Evolutionary conservation across 2,888 invertebrate genomes (phyloP), one percentile per base, ranked within the genome.

Genomic region (Scaptodrosophila latifasciaeformis): DNA sequence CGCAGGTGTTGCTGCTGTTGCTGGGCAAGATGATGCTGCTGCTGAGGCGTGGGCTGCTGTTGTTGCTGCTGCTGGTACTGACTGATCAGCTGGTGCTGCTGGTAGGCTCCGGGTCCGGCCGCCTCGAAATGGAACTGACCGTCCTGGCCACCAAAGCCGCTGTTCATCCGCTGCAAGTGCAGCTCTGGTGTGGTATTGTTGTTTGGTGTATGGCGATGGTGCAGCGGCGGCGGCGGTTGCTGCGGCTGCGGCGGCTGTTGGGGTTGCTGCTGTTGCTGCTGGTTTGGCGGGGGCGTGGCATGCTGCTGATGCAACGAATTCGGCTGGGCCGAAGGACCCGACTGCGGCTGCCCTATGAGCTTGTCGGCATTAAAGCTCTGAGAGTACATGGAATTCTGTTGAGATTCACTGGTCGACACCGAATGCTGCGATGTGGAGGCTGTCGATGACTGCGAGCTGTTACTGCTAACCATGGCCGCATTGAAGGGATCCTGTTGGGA

Each of bases 311-410:
- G 76, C 29, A 70, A 59, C 15, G 64, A 63, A 42, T 62, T 65
- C 30, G 54, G 76, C 17, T 67, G 80, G 37, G 60, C 56, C 4
- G 67, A 74, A 39, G 61, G 67, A 29, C 35, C 65, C 7, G 59
- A 64, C 31, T 69, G 71, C 49, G 71, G 74, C 50, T 81, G 82
- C 43, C 78, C 79, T 40, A 83, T 69, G 56, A 83, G 54, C 57
- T 85, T 85, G 19, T 85, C 85, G 56, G 83, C 82, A 63, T 68
- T 85, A 71, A 85, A 85, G 71, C 79, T 85, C 71, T 84, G 85
- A 69, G 80, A 83, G 70, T 85, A 85, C 62, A 85, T 82, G 81
- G 84, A 82, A 83, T 84, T 84, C 66, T 83, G 86, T 55, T 83
- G 83, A 74, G 85, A 82, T 80, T 84, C 85, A 67, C 82, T 84